phyloP scores from a whole-genome alignment of 2,888 invertebrate species.

The Pollenia labialis region DNA sequence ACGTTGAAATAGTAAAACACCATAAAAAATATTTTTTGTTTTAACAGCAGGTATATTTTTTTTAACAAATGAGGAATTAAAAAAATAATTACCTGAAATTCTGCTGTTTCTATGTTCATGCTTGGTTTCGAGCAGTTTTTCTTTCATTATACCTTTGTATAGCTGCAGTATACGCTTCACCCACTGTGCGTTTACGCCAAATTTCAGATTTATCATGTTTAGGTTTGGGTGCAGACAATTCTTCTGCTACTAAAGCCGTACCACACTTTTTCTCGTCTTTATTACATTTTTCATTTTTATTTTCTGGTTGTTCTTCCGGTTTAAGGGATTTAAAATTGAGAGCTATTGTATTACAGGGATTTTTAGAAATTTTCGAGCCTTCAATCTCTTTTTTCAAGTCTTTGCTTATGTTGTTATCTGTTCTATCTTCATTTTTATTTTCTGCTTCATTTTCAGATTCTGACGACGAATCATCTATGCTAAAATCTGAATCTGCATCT shows the following conservation, averaged over 20 bases:
- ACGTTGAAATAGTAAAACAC: not conserved
- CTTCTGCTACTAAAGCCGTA: constrained; percentile 28
- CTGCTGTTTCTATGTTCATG: constrained; percentile 40
- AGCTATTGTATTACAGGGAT: constrained; percentile 53
- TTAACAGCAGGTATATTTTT: not conserved
- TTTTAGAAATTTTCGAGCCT: constrained; percentile 18
- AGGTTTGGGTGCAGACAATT: constrained; percentile 76
- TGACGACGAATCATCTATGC: constrained; percentile 86
- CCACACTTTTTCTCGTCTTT: constrained; percentile 71
- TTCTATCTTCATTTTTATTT: not conserved
- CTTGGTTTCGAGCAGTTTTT: constrained; percentile 86
- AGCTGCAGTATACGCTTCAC: constrained; percentile 90
- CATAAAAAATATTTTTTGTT: not conserved
- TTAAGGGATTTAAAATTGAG: constrained; percentile 75
- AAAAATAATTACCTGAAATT: constrained; percentile 36
- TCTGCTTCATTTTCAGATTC: constrained; percentile 81
- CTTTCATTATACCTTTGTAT: constrained; percentile 90
- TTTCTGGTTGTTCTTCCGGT: constrained; percentile 70
- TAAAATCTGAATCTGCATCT: constrained; percentile 90
- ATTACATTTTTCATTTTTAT: constrained; percentile 27
- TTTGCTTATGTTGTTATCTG: constrained; percentile 16
- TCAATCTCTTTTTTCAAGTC: constrained; percentile 38
- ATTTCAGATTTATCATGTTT: constrained; percentile 89
- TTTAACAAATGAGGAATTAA: not conserved
- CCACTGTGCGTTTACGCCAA: constrained; percentile 94